Evolutionary conservation across 2,113 vertebrate genomes (phyloP).

Genomic region (Pedetes capensis): DNA sequence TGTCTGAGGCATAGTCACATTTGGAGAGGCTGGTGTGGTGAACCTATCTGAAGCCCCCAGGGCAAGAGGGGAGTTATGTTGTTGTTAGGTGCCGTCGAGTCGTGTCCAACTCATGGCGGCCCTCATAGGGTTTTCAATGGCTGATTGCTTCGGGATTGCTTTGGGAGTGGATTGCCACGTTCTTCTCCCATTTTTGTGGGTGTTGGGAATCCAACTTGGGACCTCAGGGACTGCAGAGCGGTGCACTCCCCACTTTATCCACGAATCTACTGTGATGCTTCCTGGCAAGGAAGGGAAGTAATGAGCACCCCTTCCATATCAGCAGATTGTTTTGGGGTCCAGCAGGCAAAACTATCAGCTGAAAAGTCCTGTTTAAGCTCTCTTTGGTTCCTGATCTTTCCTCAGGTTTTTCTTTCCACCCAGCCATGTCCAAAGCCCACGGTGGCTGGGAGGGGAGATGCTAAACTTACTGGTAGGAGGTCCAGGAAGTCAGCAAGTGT

Average conservation of each 20-base stretch:
- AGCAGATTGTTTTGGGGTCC: background rate
- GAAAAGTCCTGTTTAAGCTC: background rate
- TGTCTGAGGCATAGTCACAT: background rate
- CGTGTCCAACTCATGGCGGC: no score
- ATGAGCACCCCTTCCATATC: accelerated
- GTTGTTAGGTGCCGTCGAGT: no score
- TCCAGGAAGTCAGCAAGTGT: background rate
- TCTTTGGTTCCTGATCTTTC: background rate
- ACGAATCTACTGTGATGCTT: background rate
- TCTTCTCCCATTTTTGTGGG: no score
- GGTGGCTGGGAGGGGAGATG: background rate
- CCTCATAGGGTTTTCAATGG: no score
- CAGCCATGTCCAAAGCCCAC: background rate
- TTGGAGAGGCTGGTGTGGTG: background rate
- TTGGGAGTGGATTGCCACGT: no score
- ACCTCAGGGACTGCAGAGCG: no score
- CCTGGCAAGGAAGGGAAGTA: background rate
- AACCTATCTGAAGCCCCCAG: background rate
- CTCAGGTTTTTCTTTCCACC: background rate
- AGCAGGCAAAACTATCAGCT: background rate
- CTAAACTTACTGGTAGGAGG: background rate
- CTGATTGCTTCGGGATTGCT: no score
- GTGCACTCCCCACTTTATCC: background rate
- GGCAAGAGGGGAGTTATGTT: background rate
- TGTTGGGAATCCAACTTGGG: no score